Conservation (phyloP, 2,797 vertebrate species). For the Dendrocincla tyrannina region DNA sequence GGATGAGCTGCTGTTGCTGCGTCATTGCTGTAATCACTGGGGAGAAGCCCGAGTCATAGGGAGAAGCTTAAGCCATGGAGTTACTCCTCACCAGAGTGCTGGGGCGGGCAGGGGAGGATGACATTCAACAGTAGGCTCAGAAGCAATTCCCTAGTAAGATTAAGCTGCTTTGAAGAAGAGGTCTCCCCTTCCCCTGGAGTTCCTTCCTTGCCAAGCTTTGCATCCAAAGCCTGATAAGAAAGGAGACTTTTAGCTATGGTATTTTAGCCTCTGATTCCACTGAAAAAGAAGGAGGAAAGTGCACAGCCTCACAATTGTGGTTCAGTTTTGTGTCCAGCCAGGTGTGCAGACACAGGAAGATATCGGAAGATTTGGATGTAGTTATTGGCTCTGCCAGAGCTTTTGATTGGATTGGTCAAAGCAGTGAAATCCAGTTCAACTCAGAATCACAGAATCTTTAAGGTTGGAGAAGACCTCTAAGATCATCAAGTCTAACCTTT, state of each 20-base stretch:
- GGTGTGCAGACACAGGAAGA: not conserved
- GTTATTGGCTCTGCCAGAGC: not conserved
- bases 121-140: not conserved
- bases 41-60: not conserved
- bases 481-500: not conserved
- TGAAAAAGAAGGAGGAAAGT: not conserved
- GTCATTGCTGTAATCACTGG: not conserved
- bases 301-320: not conserved
- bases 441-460: not conserved
- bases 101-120: not conserved
- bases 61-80: not conserved
- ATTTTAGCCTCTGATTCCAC: not conserved
- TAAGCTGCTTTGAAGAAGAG: slow-evolving; percentile 15
- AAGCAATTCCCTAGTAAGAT: slow-evolving; percentile 13
- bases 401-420: not conserved
- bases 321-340: not conserved
- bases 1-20: slow-evolving; percentile 9
- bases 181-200: not conserved
- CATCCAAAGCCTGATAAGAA: not conserved
- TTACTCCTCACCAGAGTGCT: not conserved
- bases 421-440: not conserved
- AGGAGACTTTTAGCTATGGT: not conserved
- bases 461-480: not conserved
- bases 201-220: not conserved
- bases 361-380: not conserved